A percentile compares a stretch with the other conserved stretches of the same genome.
Evolutionary conservation across 1,140 invertebrate genomes (phyloP).

Genomic region (Orussus abietinus): DNA sequence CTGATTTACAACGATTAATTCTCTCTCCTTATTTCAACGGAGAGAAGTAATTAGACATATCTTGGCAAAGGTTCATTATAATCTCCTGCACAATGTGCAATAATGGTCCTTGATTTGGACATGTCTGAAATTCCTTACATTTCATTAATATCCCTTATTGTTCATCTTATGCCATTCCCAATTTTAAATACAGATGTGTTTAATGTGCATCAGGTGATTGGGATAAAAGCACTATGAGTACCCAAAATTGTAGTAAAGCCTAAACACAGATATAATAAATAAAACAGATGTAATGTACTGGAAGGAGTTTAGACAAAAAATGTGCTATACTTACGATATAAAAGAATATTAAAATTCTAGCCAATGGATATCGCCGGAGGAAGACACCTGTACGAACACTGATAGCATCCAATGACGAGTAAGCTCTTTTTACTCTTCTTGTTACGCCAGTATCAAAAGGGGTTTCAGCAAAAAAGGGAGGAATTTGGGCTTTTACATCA

Average conservation of each 20-base stretch:
- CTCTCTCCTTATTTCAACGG: neutral
- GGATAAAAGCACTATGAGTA: conserved; percentile 65
- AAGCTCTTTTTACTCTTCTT: conserved; percentile 74
- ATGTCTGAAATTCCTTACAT: conserved; percentile 6
- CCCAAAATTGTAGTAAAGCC: conserved; percentile 69
- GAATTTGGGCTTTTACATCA: conserved; percentile 67
- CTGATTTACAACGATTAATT: conserved; percentile 6
- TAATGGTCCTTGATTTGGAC: no score
- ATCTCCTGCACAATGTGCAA: no score
- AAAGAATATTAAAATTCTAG: conserved; percentile 71
- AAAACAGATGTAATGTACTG: conserved; percentile 9
- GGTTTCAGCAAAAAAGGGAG: conserved; percentile 69
- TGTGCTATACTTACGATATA: conserved; percentile 61
- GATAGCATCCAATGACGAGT: conserved; percentile 71
- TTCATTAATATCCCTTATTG: conserved; percentile 4
- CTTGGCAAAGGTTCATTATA: conserved; percentile 2
- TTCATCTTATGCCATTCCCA: neutral
- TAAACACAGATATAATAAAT: conserved; percentile 41
- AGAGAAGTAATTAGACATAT: conserved; percentile 5
- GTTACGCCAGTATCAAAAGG: conserved; percentile 76
- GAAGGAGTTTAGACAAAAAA: neutral
- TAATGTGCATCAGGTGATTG: conserved; percentile 65
- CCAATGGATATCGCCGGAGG: conserved; percentile 74
- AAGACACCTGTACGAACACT: conserved; percentile 76
- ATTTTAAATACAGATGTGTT: conserved; percentile 10